phyloP scores from a whole-genome alignment of 2,797 vertebrate genomes.

The Pipistrellus pygmaeus region DNA sequence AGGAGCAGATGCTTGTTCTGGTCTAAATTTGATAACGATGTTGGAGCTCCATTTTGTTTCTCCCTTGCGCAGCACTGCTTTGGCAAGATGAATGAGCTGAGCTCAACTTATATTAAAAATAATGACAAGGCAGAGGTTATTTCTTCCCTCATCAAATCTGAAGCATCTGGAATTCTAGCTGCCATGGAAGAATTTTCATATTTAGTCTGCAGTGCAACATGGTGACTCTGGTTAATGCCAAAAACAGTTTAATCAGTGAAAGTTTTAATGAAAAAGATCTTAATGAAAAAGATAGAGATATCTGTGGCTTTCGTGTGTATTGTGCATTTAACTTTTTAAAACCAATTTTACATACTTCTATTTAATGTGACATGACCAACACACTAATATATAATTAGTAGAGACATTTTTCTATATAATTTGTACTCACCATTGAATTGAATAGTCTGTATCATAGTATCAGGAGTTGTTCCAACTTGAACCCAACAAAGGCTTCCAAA shows the following conservation, averaged over 20 bases:
- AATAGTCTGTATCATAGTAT: background rate
- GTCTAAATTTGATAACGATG: background rate
- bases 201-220: background rate
- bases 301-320: background rate
- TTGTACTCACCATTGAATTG: background rate
- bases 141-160: conserved; percentile 17
- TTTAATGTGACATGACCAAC: background rate
- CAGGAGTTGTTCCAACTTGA: background rate
- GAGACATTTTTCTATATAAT: background rate
- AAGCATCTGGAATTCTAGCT: conserved; percentile 71
- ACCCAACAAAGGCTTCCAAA: background rate
- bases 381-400: background rate
- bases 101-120: conserved; percentile 62
- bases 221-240: conserved; percentile 55
- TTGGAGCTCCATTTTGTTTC: background rate
- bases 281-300: background rate
- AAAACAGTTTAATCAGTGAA: conserved; percentile 55
- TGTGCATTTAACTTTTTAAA: conserved; percentile 14
- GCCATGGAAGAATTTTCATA: conserved; percentile 34
- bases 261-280: conserved; percentile 62
- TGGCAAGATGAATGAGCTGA: conserved; percentile 3
- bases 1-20: background rate
- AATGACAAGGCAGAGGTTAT: background rate
- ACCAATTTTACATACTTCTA: background rate
- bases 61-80: conserved; percentile 19